These are phyloP conservation scores for Actinemys pallida DNA, from an alignment of 2,113 vertebrate species.

Conservation along the genomic window DNA sequence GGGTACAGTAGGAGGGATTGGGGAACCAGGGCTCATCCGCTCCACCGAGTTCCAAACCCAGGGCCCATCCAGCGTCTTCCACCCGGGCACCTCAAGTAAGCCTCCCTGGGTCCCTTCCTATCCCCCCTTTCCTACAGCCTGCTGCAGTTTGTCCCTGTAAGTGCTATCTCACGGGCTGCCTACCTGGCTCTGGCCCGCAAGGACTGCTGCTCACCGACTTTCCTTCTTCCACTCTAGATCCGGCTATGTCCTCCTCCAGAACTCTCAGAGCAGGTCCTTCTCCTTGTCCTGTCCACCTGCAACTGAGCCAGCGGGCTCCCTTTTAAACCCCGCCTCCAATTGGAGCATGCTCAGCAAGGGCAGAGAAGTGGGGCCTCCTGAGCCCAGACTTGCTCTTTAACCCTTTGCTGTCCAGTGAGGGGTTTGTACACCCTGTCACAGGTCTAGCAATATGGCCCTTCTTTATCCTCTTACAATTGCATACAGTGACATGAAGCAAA, in stretches of 20 bases:
- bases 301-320: neutral
- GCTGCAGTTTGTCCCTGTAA: neutral
- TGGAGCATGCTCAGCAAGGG: neutral
- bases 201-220: neutral
- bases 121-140: neutral
- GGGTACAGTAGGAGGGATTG: neutral
- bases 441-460: slow-evolving; percentile 24
- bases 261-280: neutral
- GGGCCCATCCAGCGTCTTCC: neutral
- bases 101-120: neutral
- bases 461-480: slow-evolving; percentile 22
- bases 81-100: neutral
- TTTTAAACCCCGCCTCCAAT: neutral
- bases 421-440: neutral
- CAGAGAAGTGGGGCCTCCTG: neutral
- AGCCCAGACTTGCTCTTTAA: neutral
- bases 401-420: neutral
- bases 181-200: neutral
- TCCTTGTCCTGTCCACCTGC: neutral
- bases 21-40: neutral
- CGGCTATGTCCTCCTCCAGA: neutral
- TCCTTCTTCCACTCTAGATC: neutral
- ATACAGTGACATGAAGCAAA: slow-evolving; percentile 55
- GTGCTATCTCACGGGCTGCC: neutral
- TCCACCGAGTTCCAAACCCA: neutral